These are phyloP conservation scores for Hirtodrosophila confusa DNA, from an alignment of 2,888 invertebrate genomes.

Conservation along the genomic window DNA sequence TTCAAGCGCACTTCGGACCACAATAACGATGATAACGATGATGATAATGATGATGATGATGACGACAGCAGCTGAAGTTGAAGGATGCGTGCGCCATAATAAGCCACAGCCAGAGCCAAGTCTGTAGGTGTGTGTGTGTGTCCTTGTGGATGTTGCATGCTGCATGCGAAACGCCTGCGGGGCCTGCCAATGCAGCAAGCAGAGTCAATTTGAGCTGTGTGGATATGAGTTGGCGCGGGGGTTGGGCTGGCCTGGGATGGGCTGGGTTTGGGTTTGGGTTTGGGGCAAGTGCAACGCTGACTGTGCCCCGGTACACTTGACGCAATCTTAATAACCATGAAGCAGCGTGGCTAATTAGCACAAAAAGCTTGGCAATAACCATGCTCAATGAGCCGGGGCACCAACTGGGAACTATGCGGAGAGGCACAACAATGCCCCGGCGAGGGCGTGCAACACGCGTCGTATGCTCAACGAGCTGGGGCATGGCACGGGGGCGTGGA, in stretches of 20 bases:
- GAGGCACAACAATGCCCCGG: constrained; percentile 54
- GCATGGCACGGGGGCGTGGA: not conserved
- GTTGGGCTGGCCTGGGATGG: too few relatives aligned
- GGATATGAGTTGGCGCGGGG: not conserved
- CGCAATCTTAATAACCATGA: constrained; percentile 83
- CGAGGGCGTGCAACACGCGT: constrained; percentile 76
- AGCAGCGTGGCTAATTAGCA: constrained; percentile 83
- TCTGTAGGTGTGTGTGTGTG: constrained; percentile 30
- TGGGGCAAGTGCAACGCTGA: constrained; percentile 48
- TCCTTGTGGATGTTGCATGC: constrained; percentile 44
- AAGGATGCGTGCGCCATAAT: constrained; percentile 77
- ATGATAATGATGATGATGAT: constrained; percentile 35
- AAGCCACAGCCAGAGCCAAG: constrained; percentile 53
- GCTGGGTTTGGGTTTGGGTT: constrained; percentile 1
- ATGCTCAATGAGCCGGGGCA: constrained; percentile 82
- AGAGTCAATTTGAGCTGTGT: constrained; percentile 30
- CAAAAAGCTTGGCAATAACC: constrained; percentile 83
- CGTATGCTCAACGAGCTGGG: constrained; percentile 69
- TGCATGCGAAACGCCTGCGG: constrained; percentile 56
- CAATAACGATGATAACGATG: constrained; percentile 24
- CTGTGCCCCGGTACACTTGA: constrained; percentile 76
- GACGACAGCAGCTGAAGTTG: constrained; percentile 67
- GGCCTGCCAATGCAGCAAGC: constrained; percentile 47
- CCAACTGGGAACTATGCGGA: constrained; percentile 51
- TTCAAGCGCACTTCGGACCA: constrained; percentile 44